These are phyloP conservation scores for Onychomys leucogaster DNA, from an alignment of 2,797 vertebrate genomes.

Conservation along the genomic window DNA sequence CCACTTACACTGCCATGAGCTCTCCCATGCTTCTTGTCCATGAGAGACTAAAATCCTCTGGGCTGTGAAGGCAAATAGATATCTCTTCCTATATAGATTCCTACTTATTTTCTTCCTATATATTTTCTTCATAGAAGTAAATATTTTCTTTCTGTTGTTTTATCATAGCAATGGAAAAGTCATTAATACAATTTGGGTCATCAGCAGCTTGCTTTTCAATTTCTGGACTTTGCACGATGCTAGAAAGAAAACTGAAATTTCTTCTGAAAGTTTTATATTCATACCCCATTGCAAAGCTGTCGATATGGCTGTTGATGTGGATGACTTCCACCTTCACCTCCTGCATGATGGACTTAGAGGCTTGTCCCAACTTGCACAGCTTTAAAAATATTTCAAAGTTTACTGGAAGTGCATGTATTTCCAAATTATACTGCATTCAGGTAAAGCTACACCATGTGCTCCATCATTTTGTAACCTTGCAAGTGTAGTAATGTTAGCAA, in stretches of 20 bases:
- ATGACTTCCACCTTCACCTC: background rate
- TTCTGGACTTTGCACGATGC: background rate
- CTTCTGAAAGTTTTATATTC: background rate
- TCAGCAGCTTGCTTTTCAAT: background rate
- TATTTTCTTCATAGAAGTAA: background rate
- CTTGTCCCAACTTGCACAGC: background rate
- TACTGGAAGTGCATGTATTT: background rate
- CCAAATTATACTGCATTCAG: background rate
- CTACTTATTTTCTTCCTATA: too few relatives aligned
- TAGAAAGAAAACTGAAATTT: background rate
- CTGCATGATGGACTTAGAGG: background rate
- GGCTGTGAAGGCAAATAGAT: background rate
- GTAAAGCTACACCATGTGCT: background rate
- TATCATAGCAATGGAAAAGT: background rate
- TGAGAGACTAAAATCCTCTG: background rate
- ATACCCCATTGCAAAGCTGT: background rate
- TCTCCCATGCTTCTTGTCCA: background rate
- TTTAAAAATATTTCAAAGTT: constrained; percentile 39
- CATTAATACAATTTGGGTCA: background rate
- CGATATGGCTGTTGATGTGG: background rate
- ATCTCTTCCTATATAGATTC: too few relatives aligned
- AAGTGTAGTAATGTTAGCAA: background rate
- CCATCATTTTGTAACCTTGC: background rate
- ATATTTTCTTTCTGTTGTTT: background rate
- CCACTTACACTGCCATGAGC: background rate